Conservation (phyloP, 2,888 invertebrate genomes). For the Platynereis dumerilii region DNA sequence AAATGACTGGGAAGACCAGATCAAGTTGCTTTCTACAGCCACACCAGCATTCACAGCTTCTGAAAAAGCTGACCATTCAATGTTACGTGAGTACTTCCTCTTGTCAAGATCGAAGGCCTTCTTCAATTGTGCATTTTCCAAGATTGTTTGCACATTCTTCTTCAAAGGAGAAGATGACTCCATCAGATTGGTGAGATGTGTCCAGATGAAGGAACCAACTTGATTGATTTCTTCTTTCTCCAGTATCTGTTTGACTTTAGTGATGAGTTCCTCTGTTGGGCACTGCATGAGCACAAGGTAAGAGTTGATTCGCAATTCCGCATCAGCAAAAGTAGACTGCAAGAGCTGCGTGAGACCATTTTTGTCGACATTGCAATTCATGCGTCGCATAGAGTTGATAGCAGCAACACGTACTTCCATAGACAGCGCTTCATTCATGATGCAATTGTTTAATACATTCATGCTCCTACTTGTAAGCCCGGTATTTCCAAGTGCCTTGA, state of each 20-base stretch:
- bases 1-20: conserved; percentile 61
- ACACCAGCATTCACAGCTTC: conserved; percentile 76
- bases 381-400: conserved; percentile 77
- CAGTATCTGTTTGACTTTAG: conserved; percentile 32
- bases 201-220: conserved; percentile 95
- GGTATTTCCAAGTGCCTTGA: conserved; percentile 86
- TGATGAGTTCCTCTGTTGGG: conserved; percentile 72
- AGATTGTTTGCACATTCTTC: conserved; percentile 82
- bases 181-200: conserved; percentile 85
- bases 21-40: conserved; percentile 57
- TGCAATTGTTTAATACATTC: conserved; percentile 47
- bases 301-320: conserved; percentile 85
- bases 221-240: conserved; percentile 50
- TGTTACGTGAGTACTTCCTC: conserved; percentile 89
- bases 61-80: conserved; percentile 79
- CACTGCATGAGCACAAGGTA: conserved; percentile 91
- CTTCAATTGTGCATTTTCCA: conserved; percentile 79
- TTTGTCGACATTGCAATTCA: conserved; percentile 69
- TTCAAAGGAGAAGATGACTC: conserved; percentile 84
- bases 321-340: conserved; percentile 71
- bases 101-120: conserved; percentile 85
- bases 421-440: conserved; percentile 68
- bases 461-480: conserved; percentile 69
- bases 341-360: conserved; percentile 65
- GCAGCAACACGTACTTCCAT: conserved; percentile 79